Percentiles rank a stretch among this genome's conserved stretches.
These are phyloP conservation scores for Bombycilla garrulus DNA, from an alignment of 2,113 vertebrate species.

Conservation along the genomic window DNA sequence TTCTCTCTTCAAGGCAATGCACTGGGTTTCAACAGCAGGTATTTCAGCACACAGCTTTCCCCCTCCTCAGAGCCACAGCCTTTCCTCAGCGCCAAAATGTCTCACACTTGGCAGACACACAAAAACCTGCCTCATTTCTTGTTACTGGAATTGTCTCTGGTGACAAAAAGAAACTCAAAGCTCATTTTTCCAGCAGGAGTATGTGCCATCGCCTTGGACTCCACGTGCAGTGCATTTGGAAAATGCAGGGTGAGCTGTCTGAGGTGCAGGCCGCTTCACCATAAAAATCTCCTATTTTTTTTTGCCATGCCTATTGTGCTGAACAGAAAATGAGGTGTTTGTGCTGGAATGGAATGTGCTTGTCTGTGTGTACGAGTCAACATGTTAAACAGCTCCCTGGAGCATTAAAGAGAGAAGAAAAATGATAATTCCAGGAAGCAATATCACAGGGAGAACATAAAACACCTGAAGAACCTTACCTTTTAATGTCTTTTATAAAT, in stretches of 20 bases:
- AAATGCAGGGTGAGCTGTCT: background rate
- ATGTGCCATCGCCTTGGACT: background rate
- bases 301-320: background rate
- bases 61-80: background rate
- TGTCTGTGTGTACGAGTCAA: background rate
- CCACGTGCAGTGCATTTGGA: background rate
- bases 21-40: background rate
- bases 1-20: background rate
- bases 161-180: background rate
- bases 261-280: background rate
- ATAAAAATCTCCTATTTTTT: background rate
- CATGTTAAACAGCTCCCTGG: background rate
- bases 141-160: background rate
- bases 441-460: background rate
- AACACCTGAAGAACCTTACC: background rate
- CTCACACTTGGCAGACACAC: background rate
- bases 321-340: background rate
- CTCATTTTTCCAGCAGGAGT: background rate
- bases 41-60: background rate
- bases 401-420: background rate
- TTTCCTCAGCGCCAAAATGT: background rate
- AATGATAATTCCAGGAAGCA: background rate
- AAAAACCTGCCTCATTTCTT: background rate
- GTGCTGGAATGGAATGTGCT: background rate
- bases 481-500: background rate